Evolutionary conservation across 2,113 vertebrate genomes (phyloP).

Genomic region (Thalassarche chlororhynchos): DNA sequence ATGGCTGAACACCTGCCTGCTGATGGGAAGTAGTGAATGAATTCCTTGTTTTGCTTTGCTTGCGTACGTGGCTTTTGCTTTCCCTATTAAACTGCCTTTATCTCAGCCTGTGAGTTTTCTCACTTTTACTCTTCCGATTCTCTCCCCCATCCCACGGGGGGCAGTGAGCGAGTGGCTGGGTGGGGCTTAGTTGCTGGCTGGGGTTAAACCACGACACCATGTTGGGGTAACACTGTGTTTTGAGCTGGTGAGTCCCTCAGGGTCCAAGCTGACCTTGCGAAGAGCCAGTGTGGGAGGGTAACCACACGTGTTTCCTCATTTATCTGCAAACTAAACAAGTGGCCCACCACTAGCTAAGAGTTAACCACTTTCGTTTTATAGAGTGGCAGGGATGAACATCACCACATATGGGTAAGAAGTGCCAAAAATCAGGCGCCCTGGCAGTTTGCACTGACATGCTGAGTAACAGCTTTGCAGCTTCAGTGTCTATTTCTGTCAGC

Average conservation of each 20-base stretch:
- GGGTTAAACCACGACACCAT: too few species aligned
- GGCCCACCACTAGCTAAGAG: not conserved
- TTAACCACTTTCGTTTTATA: not conserved
- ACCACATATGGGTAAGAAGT: not conserved
- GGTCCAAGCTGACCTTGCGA: not conserved
- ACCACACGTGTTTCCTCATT: not conserved
- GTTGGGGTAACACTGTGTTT: not conserved
- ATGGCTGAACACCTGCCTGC: too few species aligned
- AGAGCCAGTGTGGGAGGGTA: not conserved
- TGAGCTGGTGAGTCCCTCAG: not conserved
- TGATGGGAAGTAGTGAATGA: too few species aligned
- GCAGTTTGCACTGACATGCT: not conserved
- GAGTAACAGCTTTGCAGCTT: conserved; percentile 5
- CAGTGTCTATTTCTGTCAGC: not conserved
- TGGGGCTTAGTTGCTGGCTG: too few species aligned
- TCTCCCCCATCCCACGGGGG: too few species aligned
- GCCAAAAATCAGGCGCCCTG: not conserved
- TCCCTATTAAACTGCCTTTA: too few species aligned
- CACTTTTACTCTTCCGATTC: too few species aligned
- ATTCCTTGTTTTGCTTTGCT: too few species aligned
- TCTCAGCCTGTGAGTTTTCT: too few species aligned
- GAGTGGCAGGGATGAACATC: not conserved
- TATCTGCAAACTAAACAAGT: not conserved
- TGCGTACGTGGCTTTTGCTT: too few species aligned
- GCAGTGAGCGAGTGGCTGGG: too few species aligned